Conservation (phyloP, 2,797 vertebrate species). For the Perodicticus potto region DNA sequence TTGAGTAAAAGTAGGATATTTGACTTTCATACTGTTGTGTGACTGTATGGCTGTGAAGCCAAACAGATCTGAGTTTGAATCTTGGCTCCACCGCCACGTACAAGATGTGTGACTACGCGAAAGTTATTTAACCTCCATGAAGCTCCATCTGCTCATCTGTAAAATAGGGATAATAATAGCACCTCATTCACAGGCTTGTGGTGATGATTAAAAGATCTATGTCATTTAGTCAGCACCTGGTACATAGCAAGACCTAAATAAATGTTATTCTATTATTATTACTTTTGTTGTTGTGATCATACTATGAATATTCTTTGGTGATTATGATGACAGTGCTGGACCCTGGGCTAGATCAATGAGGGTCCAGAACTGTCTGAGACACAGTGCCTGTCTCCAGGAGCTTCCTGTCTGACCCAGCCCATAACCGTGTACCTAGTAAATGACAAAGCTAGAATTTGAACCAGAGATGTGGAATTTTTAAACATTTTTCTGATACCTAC, state of each 20-base stretch:
- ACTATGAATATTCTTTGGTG: slow-evolving; percentile 9
- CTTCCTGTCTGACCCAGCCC: neutral
- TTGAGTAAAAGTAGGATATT: neutral
- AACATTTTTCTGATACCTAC: neutral
- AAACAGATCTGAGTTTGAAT: slow-evolving; percentile 23
- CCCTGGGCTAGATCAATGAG: neutral
- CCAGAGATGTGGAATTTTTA: slow-evolving; percentile 28
- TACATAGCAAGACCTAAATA: slow-evolving; percentile 22
- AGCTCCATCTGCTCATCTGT: neutral
- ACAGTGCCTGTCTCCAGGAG: neutral
- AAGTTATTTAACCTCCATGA: neutral
- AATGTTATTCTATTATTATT: slow-evolving; percentile 25
- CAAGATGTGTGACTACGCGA: neutral
- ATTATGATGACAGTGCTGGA: neutral
- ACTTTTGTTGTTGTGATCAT: neutral
- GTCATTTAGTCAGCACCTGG: neutral
- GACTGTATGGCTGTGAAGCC: neutral
- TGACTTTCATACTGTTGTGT: neutral
- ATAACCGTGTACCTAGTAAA: neutral
- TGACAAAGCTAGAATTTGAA: neutral
- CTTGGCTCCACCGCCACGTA: neutral
- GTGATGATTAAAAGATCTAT: neutral
- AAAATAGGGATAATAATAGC: slow-evolving; percentile 28
- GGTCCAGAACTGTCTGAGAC: neutral
- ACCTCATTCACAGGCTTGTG: neutral